phyloP scores from a whole-genome alignment of 2,888 invertebrate species.

The Leptopilina drosophilae region DNA sequence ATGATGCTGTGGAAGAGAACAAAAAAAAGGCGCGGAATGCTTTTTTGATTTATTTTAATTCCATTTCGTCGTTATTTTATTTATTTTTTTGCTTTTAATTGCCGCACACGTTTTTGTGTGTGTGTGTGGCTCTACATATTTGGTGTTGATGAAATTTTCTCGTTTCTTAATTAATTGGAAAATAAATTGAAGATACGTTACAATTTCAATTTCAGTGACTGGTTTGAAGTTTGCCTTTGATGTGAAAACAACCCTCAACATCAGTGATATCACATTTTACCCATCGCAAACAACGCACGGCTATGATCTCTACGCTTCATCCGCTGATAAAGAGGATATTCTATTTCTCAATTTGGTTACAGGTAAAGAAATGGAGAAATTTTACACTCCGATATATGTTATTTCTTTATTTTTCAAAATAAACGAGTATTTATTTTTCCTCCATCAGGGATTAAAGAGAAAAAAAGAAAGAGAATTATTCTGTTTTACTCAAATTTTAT shows the following conservation, averaged over 20 bases:
- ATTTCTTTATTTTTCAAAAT: background rate
- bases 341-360: conserved; percentile 84
- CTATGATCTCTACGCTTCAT: conserved; percentile 86
- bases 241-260: conserved; percentile 85
- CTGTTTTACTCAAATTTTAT: too few relatives aligned
- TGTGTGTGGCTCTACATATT: too few relatives aligned
- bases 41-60: too few relatives aligned
- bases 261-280: conserved; percentile 86
- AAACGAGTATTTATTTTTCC: too few relatives aligned
- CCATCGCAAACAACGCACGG: conserved; percentile 85
- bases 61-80: too few relatives aligned
- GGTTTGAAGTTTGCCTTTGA: conserved; percentile 85
- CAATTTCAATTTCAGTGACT: conserved; percentile 75
- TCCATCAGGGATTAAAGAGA: too few relatives aligned
- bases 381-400: background rate
- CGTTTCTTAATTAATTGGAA: background rate
- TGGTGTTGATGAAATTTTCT: too few relatives aligned
- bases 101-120: too few relatives aligned
- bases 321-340: conserved; percentile 85
- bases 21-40: too few relatives aligned
- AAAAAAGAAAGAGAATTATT: too few relatives aligned
- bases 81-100: too few relatives aligned
- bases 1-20: too few relatives aligned
- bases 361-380: conserved; percentile 75
- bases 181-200: conserved; percentile 6